Evolutionary conservation across 2,113 vertebrate genomes (phyloP).

Genomic region (human): GRCh38 chr3:31361001-31361500

Average conservation of each 20-base stretch:
- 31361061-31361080: not conserved
- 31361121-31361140: not conserved
- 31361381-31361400: not conserved
- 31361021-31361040: not conserved
- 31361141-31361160: not conserved
- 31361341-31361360: not conserved
- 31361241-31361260: not conserved
- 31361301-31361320: not conserved
- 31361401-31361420: not conserved
- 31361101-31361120: not conserved
- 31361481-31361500: not conserved
- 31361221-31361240: not conserved
- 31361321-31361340: not conserved
- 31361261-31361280: not conserved
- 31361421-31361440: not conserved
- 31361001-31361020: not conserved
- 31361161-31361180: not conserved
- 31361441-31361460: not conserved
- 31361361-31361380: constrained; percentile 13
- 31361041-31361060: not conserved
- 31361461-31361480: not conserved
- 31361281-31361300: not conserved
- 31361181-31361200: not conserved
- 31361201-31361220: not conserved
- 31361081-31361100: not conserved